Base-by-base conservation (phyloP, 2,797 vertebrate genomes). In the Schizopygopsis pylzovi region DNA sequence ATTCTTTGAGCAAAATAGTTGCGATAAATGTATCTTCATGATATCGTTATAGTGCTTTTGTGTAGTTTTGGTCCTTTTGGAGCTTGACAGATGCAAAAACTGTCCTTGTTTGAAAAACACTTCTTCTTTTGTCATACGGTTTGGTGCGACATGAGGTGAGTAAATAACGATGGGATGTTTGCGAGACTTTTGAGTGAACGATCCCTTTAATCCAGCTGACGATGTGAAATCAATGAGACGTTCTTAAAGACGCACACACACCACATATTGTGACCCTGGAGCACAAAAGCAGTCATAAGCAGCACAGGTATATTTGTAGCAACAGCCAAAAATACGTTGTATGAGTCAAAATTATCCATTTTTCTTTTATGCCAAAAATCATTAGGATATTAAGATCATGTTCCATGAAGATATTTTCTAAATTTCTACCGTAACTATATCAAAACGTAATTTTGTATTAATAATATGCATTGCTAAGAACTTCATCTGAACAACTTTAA, bases 141-240 rank as follows among this genome's bases (percentile, higher is more conserved):
- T 33, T 33, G 45, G 25, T 9, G 9, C 2, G 33, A 59, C 52
- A 25, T 39, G 22, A 61, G 8, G 13, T 37, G 47, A 81, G 79
- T 56, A 54, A 70, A 81, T 39, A 0, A n/a, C 13, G 20, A n/a
- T 8, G 33, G 45, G 25, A 16, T 28, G 28, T 13, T 52, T 22
- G 49, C 0, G 39, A 65, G 45, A 4, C 22, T 82, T 54, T 83
- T 63, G 0, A 41, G 28, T 75, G 81, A 83, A 33, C 4, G 11
- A 37, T 83, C 68, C 28, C 54, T 83, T 83, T 75, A 22, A 25
- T n/a, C 47, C 25, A 37, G 28, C 59, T 49, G 41, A 68, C 43
- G n/a, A 85, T 54, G 49, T n/a, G 6, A 37, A 41, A 82, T 65
- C 81, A n/a, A 76, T 86, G 16, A 83, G 10, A 15, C 39, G 41